These are phyloP conservation scores for Merluccius polli DNA, from an alignment of 2,797 vertebrate species.

Conservation along the genomic window DNA sequence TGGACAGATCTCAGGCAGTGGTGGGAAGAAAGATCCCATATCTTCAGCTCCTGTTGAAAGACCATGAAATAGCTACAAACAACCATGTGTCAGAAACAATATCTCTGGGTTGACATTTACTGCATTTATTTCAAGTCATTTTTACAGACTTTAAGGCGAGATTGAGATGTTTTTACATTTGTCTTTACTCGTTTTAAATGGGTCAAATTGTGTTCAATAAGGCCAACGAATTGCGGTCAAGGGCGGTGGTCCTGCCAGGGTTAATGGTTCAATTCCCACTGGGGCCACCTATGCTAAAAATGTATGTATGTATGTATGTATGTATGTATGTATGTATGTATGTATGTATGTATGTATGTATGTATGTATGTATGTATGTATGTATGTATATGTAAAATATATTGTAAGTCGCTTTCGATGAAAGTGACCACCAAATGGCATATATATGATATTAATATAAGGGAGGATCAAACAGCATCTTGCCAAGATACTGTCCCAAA, in stretches of 20 bases:
- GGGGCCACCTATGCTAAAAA: too few species aligned
- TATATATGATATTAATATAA: too few species aligned
- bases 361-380: too few species aligned
- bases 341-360: too few species aligned
- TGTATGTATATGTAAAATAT: too few species aligned
- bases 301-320: too few species aligned
- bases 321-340: too few species aligned
- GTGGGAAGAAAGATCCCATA: constrained; percentile 66
- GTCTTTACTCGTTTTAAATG: neutral
- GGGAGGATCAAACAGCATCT: too few species aligned
- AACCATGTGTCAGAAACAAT: neutral
- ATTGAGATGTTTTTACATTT: neutral
- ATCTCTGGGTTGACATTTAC: neutral
- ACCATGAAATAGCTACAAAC: neutral
- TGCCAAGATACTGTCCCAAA: too few species aligned
- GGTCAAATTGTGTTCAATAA: neutral
- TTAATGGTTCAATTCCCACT: too few species aligned
- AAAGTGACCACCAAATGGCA: too few species aligned
- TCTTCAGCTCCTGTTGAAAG: constrained; percentile 53
- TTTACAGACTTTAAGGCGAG: neutral
- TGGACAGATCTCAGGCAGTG: constrained; percentile 55
- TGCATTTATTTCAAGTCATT: neutral
- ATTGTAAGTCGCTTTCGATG: too few species aligned
- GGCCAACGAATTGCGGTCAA: neutral
- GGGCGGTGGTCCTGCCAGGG: neutral